Evolutionary conservation across 2,113 vertebrate genomes (phyloP), one percentile per base, ranked within the genome.

Genomic region (Anas platyrhynchos): DNA sequence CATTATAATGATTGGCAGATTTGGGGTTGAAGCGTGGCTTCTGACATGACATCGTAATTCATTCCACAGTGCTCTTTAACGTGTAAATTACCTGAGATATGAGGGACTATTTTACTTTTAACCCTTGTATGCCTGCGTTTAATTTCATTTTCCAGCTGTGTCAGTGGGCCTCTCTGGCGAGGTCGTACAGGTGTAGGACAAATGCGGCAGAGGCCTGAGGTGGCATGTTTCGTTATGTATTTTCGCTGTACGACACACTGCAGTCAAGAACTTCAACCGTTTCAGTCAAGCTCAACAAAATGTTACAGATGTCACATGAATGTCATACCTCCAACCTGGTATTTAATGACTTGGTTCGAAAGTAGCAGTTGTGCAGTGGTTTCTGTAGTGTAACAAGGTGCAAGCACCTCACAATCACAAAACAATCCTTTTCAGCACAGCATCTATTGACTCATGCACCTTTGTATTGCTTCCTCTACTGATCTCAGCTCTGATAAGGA

Each of bases 1-100:
- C 94, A 83, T 93, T 97, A 82, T 52, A 85, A 91, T 91, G 95
- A 96, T 89, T 95, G 95, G 95, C 97, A 97, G 93, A 55, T 95
- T 90, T 88, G 68, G 73, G 62, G 93, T 83, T 83, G 79, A 83
- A 97, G 93, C n/a, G 16, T 92, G 95, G 93, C 86, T 95, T 86
- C 92, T 90, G 92, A 95, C 86, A 93, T 88, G 93, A 95, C 86
- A 91, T 89, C 36, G 65, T 95, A 92, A 97, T 88, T 96, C 94
- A 86, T 89, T 94, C 91, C 72, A 22, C 75, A 3, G 15, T 1
- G 43, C 87, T 96, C 87, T 67, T 95, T 92, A 95, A 92, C 81
- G n/a, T 89, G 96, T 77, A 94, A 94, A 96, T 96, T 81, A 89
- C 86, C 63, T 59, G 78, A 73, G 81, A 92, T 94, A 77, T 80